Evolutionary conservation across 2,888 invertebrate species (phyloP), one percentile per base, ranked within the genome.

Genomic region (Caenorhabditis macrosperma): DNA sequence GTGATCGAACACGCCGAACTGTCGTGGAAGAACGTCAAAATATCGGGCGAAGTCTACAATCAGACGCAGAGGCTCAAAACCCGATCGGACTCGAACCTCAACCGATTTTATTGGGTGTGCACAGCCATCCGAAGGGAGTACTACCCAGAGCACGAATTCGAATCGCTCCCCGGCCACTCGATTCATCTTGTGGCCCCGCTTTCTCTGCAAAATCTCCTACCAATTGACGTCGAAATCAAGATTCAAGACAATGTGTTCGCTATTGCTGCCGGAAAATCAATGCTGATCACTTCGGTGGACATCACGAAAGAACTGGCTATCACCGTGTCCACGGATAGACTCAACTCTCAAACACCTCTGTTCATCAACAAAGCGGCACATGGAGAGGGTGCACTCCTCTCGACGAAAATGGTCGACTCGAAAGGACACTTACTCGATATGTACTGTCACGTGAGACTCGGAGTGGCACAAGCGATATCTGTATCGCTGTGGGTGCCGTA

Each of bases 141-240:
- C 83, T 96, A 94, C 92, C 95, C 96, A 10, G 87, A 87, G 66
- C 79, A 85, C 59, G 82, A 85, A 44, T 59, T 69, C 60, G 71
- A 78, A 63, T 77, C 76, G 4, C 93, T 95, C 81, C 95, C 96
- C 5, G 97, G 95, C 0, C 97, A 98, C 91, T 94, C 94, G 17
- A 94, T 98, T 78, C 94, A 94, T 2, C 92, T 99, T 54, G 92
- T 95, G 85, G 95, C 97, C 28, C 95, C 96, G 0, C 92, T 98
- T 20, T 91, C 94, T 17, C 91, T 86, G 0, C 83, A 82, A 61
- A 98, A 97, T 93, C 93, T 97, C 78, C 93, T 98, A 63, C 97
- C 97, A 0, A 90, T 92, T 54, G 93, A 93, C 78, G 83, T 93
- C 64, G 90, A 91, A 76, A 91, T 91, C 81, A 89, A 90, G 82